phyloP scores from a whole-genome alignment of 2,113 vertebrate genomes.

The Orthonyx spaldingii region DNA sequence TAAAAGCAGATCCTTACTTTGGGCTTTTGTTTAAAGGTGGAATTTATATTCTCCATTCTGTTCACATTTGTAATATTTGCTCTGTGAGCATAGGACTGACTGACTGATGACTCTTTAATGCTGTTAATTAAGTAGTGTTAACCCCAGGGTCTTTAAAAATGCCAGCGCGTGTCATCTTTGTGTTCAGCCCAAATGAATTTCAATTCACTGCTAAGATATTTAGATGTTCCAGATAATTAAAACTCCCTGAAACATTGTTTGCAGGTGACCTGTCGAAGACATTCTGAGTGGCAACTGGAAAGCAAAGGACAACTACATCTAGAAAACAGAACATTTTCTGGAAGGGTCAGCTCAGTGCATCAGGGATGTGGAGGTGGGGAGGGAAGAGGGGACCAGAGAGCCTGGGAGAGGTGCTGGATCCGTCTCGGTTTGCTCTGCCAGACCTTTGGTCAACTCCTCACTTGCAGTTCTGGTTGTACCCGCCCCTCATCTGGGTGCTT shows the following conservation, averaged over 20 bases:
- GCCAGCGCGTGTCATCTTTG: not conserved
- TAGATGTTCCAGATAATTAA: not conserved
- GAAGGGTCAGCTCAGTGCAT: not conserved
- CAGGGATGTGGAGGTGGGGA: not conserved
- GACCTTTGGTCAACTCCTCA: not conserved
- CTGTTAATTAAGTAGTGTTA: not conserved
- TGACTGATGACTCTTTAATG: not conserved
- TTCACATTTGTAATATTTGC: not conserved
- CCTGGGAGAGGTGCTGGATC: not conserved
- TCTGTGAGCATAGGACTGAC: not conserved
- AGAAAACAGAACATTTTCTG: not conserved
- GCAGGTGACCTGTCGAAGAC: not conserved
- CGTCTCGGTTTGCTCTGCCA: not conserved
- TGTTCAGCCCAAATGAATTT: not conserved
- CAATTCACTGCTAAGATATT: not conserved
- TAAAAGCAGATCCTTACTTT: not conserved
- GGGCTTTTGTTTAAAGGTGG: not conserved
- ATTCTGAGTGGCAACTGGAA: not conserved
- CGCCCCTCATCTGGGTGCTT: rapidly evolving
- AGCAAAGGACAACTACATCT: not conserved
- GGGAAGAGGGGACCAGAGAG: not conserved
- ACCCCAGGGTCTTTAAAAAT: not conserved
- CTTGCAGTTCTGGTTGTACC: not conserved
- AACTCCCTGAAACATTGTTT: not conserved
- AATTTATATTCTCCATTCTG: not conserved